Evolutionary conservation across 1,140 invertebrate genomes (phyloP), one percentile per base, ranked within the genome.

Genomic region (Ceratina calcarata): DNA sequence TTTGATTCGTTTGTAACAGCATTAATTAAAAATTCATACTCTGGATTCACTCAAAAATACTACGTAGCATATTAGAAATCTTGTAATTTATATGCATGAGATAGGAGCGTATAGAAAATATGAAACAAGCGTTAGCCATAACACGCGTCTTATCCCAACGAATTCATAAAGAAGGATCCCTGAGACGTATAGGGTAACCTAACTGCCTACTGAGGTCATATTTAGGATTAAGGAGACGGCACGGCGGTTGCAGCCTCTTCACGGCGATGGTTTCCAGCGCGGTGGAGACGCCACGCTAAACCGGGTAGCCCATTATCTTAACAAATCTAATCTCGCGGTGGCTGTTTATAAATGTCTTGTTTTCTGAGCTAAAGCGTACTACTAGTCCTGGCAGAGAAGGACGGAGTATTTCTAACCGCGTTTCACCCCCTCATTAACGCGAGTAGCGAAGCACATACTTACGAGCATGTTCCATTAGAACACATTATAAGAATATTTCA

Each of bases 311-410:
- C 91, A 92, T 93, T 93, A 93, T 93, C 92, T 92, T 92, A 93
- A 93, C 92, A 92, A 93, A 93, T 93, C 92, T 93, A 93, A 93
- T 93, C 91, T 93, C 88, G 88, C 85, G 89, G 89, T 93, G 87
- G 91, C 89, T 92, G 91, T 93, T 93, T 93, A 93, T 92, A 93
- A 93, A 93, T 93, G 92, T 93, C 92, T 93, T 93, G 91, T 92
- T 93, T 93, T 92, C 91, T 87, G 37, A 74, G 85, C 73, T 84
- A 85, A 91, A 90, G 86, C 66, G 81, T 82, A 74, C 12, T 32
- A 51, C 69, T 61, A 60, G 20, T 45, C 64, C 51, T 57, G 72
- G 18, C 79, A 61, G 22, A 76, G 58, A 74, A 79, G 83, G 73
- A 76, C 70, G 37, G 57, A 60, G 18, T 72, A 66, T 77, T 77